Conservation (phyloP, 2,113 vertebrate species). For the Oplegnathus fasciatus region DNA sequence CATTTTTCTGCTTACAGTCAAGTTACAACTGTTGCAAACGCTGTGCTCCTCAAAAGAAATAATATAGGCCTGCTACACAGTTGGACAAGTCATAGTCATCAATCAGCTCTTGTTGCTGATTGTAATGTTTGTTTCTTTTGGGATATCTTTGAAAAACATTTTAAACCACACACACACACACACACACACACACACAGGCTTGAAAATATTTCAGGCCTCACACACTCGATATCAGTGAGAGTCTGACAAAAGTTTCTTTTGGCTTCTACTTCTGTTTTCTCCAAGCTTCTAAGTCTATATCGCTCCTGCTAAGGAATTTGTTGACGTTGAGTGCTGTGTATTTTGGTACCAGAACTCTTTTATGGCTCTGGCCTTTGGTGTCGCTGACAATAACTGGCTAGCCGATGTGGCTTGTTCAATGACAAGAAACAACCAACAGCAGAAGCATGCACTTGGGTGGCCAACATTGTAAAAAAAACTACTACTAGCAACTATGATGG, state of each 20-base stretch:
- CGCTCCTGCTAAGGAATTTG: conserved; percentile 49
- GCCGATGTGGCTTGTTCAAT: neutral
- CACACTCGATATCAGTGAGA: conserved; percentile 7
- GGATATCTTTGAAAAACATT: conserved; percentile 43
- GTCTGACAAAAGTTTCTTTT: conserved; percentile 46
- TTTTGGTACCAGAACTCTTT: conserved; percentile 44
- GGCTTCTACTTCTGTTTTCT: conserved; percentile 44
- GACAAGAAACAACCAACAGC: conserved; percentile 21
- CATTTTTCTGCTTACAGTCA: conserved; percentile 21
- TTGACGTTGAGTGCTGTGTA: conserved; percentile 43
- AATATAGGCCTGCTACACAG: neutral
- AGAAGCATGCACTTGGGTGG: conserved; percentile 7
- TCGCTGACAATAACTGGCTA: conserved; percentile 34
- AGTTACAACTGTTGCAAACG: neutral
- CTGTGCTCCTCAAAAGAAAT: conserved; percentile 19
- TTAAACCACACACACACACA: conserved; percentile 30
- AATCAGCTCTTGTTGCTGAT: conserved; percentile 42
- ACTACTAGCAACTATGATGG: too few species aligned
- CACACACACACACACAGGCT: conserved; percentile 15
- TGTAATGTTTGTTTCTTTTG: conserved; percentile 64
- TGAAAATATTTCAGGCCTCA: conserved; percentile 43
- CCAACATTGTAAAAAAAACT: neutral
- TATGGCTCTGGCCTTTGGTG: conserved; percentile 40
- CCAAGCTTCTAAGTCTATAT: conserved; percentile 28
- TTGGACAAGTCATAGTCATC: conserved; percentile 24